Evolutionary conservation across 2,888 invertebrate species (phyloP), one percentile per base, ranked within the genome.

Genomic region (Ophion slaviceki): DNA sequence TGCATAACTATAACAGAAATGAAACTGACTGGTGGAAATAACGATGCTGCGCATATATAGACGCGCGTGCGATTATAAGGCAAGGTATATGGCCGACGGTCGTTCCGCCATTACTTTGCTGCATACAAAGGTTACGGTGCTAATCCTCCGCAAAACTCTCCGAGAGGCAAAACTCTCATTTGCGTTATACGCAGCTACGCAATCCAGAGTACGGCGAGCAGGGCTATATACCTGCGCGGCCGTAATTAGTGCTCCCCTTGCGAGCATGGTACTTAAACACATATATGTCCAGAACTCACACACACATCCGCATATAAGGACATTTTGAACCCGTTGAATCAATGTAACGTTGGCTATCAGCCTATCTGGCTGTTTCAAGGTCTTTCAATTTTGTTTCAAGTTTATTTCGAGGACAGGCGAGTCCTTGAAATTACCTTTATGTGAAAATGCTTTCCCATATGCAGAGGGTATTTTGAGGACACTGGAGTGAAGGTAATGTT

Each of bases 221-320:
- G 59, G 53, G 17, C 53, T 17, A 17, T 59, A 67, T 75, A 82
- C 76, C 53, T 76, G 36, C 40, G 53, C 53, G 53, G 4, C 36
- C 77, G 66, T 82, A 82, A 82, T 82, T 82, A 82, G 76, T 72
- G 71, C 66, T 77, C 71, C 71, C 66, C 28, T 40, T 40, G 81
- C 17, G n/a, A n/a, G 67, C 61, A 40, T 57, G 40, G 45, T 68
- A 76, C 36, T 59, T 67, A 68, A 67, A 67, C 59, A 40, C 28
- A 77, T 24, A 40, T 67, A 40, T 28, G 70, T 53, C 24, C 17
- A 20, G 17, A 53, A 32, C 36, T 24, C 53, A 17, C 36, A 67
- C 40, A 59, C 36, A 40, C 61, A 74, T 20, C 2, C 28, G 10
- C 72, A 47, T 17, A 14, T 1, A 17, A 53, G 53, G 17, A 53